Percentiles rank a stretch among this genome's conserved stretches.
Conservation (phyloP, 2,888 invertebrate genomes). For the Hemaris fuciformis region DNA sequence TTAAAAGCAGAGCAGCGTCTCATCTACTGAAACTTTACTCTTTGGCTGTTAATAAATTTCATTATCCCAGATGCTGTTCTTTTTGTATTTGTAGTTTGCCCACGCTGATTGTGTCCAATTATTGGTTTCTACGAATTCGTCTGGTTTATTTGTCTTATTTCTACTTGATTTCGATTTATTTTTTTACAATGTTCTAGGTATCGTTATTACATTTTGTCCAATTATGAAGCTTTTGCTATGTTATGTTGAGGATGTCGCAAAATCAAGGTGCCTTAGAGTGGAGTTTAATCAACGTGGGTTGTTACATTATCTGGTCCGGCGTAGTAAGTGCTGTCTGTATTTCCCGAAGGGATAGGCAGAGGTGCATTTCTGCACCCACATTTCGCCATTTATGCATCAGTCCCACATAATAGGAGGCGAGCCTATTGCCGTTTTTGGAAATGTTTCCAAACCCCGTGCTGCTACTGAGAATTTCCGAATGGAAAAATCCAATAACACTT, state of each 20-base stretch:
- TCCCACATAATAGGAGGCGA: too few relatives aligned
- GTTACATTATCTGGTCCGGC: too few relatives aligned
- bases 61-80: not conserved
- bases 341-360: too few relatives aligned
- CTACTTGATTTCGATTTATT: not conserved
- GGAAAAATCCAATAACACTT: too few relatives aligned
- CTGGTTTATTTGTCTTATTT: not conserved
- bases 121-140: slow-evolving; percentile 1
- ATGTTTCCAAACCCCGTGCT: too few relatives aligned
- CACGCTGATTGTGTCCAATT: slow-evolving; percentile 13
- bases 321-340: too few relatives aligned
- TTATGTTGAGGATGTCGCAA: not conserved
- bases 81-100: not conserved
- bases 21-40: not conserved
- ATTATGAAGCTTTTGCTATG: not conserved
- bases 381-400: too few relatives aligned
- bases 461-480: too few relatives aligned
- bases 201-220: not conserved
- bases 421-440: too few relatives aligned
- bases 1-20: not conserved
- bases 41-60: not conserved
- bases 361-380: too few relatives aligned
- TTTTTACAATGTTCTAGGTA: not conserved
- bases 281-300: too few relatives aligned
- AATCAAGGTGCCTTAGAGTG: too few relatives aligned